phyloP scores from a whole-genome alignment of 2,888 invertebrate genomes.

The Graphium colonna region DNA sequence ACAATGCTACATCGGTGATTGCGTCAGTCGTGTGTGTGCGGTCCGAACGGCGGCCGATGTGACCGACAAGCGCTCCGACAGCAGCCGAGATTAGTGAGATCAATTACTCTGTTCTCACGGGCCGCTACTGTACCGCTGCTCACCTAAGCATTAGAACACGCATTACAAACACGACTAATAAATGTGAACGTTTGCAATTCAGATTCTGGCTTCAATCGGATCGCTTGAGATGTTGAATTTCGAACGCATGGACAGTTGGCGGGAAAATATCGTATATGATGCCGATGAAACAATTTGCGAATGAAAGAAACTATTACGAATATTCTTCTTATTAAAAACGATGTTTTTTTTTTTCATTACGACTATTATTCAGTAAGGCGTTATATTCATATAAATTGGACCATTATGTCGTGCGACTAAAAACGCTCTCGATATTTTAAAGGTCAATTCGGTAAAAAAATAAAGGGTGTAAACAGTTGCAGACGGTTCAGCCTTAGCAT shows the following conservation, averaged over 20 bases:
- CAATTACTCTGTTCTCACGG: constrained; percentile 73
- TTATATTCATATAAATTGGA: background rate
- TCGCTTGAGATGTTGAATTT: too few relatives aligned
- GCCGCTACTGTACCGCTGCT: constrained; percentile 33
- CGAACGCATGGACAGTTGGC: too few relatives aligned
- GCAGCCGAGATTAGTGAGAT: constrained; percentile 65
- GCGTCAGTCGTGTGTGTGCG: constrained; percentile 18
- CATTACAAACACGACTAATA: constrained; percentile 19
- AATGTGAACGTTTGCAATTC: constrained; percentile 25
- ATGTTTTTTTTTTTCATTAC: background rate
- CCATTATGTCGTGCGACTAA: background rate
- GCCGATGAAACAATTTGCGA: too few relatives aligned
- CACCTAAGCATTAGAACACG: constrained; percentile 13
- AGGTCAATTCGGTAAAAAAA: background rate
- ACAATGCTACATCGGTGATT: background rate
- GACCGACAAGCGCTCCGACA: constrained; percentile 25
- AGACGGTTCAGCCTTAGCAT: background rate
- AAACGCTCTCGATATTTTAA: background rate
- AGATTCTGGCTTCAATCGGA: background rate
- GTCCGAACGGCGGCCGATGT: constrained; percentile 18
- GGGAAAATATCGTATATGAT: too few relatives aligned
- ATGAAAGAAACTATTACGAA: too few relatives aligned
- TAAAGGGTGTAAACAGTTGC: background rate
- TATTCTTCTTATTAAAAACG: too few relatives aligned
- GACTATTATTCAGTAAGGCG: background rate